Base-by-base conservation (phyloP, 1,140 invertebrate genomes). In the Drusus annulatus region DNA sequence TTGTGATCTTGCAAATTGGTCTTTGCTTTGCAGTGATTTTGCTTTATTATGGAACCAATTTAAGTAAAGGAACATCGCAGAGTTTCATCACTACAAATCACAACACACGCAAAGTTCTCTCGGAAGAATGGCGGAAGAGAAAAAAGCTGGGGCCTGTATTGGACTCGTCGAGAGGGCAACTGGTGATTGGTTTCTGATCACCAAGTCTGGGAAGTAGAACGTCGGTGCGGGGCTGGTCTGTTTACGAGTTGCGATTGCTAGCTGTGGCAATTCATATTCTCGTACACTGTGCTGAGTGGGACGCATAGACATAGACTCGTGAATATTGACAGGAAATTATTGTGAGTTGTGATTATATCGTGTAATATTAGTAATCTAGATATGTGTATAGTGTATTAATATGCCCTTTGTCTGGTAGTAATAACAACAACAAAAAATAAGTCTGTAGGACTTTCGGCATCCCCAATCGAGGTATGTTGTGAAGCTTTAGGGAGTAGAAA, bases 111-210 rank as follows among this genome's bases (percentile, higher is more conserved):
- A 8, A 17, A 23, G 19, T 19, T 60, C 19, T 60, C 56, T 19
- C 56, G 56, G 56, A 19, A 23, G 56, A 60, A 60, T 60, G 56
- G 23, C 56, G 56, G 56, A 19, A 19, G 56, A 28, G 2, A 21
- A n/a, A n/a, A 56, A 21, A 56, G n/a, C 54, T 21, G 54, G 6
- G 56, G 56, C n/a, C 56, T 60, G n/a, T 13, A 60, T 60, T 60
- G 21, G 3, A 60, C 56, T 60, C 19, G 56, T n/a, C 56, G 56
- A 21, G 56, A 56, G 56, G 56, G 56, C 56, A 60, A 60, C 56
- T 60, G 56, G 17, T 60, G 56, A 60, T 60, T 60, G 56, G 56
- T 60, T 19, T 19, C 56, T 60, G 56, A 17, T 60, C 56, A 21
- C n/a, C n/a, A 56, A 17, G 10, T 56, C n/a, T 56, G 56, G 56